Percentiles rank a stretch among this genome's conserved stretches.
Evolutionary conservation across 2,888 invertebrate genomes (phyloP).

Genomic region (Drosophila subsilvestris): DNA sequence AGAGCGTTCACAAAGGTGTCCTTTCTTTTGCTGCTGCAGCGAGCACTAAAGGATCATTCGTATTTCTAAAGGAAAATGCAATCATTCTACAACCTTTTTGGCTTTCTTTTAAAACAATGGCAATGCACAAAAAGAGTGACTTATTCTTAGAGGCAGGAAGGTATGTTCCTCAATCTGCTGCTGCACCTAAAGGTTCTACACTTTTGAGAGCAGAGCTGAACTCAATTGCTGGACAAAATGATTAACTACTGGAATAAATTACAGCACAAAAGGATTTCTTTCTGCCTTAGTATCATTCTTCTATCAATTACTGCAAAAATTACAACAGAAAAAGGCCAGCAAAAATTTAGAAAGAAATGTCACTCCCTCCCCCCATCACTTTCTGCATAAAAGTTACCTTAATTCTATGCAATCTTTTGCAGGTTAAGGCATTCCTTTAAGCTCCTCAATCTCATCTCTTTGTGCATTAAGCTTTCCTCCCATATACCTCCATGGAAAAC

Average conservation of each 20-base stretch:
- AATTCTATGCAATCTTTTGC: neutral
- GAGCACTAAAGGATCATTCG: too few species aligned
- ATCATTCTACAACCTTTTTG: neutral
- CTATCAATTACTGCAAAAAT: too few species aligned
- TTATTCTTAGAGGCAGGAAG: neutral
- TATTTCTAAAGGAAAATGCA: neutral
- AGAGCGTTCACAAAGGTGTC: neutral
- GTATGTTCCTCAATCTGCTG: neutral
- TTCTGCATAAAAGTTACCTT: neutral
- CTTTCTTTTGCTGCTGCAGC: too few species aligned
- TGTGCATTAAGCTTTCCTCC: neutral
- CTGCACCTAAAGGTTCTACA: neutral
- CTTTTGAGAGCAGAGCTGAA: too few species aligned
- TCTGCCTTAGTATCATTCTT: too few species aligned
- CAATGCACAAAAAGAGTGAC: too few species aligned
- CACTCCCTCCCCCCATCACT: too few species aligned
- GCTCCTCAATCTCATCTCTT: neutral
- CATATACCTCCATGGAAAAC: slow-evolving; percentile 41
- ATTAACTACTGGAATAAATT: neutral
- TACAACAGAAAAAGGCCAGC: too few species aligned
- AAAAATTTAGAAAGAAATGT: too few species aligned
- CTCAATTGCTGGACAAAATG: neutral
- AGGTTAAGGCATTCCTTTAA: neutral
- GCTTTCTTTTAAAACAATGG: neutral
- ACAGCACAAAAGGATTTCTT: neutral